Base-by-base conservation (phyloP, 2,888 invertebrate species). In the Pachydiplax longipennis region DNA sequence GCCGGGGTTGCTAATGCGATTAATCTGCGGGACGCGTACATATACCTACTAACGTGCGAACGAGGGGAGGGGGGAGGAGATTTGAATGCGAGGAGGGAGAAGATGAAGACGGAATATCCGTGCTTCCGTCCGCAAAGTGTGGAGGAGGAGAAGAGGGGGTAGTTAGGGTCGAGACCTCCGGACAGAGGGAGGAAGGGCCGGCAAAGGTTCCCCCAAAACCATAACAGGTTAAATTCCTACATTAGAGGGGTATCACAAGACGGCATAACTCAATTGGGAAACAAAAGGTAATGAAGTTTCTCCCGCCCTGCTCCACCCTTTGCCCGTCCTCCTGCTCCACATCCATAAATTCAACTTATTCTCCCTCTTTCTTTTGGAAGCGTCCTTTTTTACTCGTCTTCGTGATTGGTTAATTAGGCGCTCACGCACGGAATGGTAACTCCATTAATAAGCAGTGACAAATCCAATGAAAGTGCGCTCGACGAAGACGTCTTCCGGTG, bases 401-500 rank as follows among this genome's bases (percentile, higher is more conserved):
- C 81, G 80, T 48, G 91, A 91, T 91, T 91, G 91, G 90, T 61
- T 83, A 91, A 91, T 80, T 91, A 80, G 15, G 13, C n/a, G 44
- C 18, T 31, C 22, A 31, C 48, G 48, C 87, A 91, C 80, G 35
- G 82, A 44, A 91, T 90, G 40, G 93, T 94, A 94, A 94, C 93
- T 94, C 93, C 94, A 94, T 94, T 94, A 94, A 94, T 94, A 94
- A 94, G 93, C 93, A 93, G 92, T 93, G 93, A 93, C 93, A 93
- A 93, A 93, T 93, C 93, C 93, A 93, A 93, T 93, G 93, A 93
- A 93, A 93, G 92, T 92, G 92, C 65, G 65, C 65, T n/a, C 65
- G 6, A 22, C 22, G 22, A 61, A 61, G 61, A 61, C 65, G 65
- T 65, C 65, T 31, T 31, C 25, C 31, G 73, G 31, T 12, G 53